These are phyloP conservation scores for Ridgeia piscesae DNA, from an alignment of 1,140 invertebrate species.

Conservation along the genomic window DNA sequence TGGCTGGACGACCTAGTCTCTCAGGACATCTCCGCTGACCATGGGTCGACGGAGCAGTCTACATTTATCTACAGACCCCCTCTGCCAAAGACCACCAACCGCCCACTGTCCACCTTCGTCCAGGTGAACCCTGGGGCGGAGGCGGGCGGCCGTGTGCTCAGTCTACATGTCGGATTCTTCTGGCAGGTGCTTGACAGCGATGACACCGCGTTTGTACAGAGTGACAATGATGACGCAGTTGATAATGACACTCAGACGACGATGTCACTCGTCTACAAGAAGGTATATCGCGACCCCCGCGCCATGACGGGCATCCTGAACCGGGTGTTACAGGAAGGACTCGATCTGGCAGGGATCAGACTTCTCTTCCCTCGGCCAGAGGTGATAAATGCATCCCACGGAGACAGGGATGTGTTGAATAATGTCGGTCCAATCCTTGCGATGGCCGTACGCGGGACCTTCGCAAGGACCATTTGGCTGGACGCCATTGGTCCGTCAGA, in stretches of 20 bases:
- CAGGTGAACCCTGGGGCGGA: slow-evolving; percentile 45
- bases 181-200: slow-evolving; percentile 52
- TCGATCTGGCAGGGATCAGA: slow-evolving; percentile 43
- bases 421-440: slow-evolving; percentile 48
- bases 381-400: slow-evolving; percentile 31
- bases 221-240: slow-evolving; percentile 34
- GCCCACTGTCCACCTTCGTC: slow-evolving; percentile 51
- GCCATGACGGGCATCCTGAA: slow-evolving; percentile 49
- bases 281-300: slow-evolving; percentile 37
- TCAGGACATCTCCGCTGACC: slow-evolving; percentile 34
- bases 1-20: slow-evolving; percentile 45
- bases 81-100: slow-evolving; percentile 46
- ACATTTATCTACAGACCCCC: slow-evolving; percentile 41
- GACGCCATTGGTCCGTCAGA: slow-evolving; percentile 52
- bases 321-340: slow-evolving; percentile 44
- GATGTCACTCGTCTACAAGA: slow-evolving; percentile 50
- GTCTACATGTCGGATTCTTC: slow-evolving; percentile 47
- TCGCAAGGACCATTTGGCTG: slow-evolving; percentile 46
- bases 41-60: neutral
- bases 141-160: slow-evolving; percentile 45
- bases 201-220: slow-evolving; percentile 35
- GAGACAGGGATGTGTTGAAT: slow-evolving; percentile 38
- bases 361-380: slow-evolving; percentile 42
- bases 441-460: slow-evolving; percentile 47
- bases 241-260: slow-evolving; percentile 49